Percentiles rank a stretch among this genome's conserved stretches.
phyloP scores from a whole-genome alignment of 2,797 vertebrate genomes.

The Champsocephalus esox region DNA sequence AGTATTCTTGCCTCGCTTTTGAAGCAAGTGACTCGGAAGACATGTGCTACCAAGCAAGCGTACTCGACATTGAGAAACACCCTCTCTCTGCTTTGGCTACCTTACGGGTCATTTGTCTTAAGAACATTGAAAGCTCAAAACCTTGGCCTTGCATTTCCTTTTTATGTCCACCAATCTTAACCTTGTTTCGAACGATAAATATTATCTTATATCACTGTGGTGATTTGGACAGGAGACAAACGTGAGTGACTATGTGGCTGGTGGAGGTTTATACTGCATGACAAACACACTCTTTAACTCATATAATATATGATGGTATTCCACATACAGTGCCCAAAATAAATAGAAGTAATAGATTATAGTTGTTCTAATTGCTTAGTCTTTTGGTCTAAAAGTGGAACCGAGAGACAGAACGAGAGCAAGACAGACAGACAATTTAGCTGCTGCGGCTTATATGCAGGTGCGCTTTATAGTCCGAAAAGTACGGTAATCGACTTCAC shows the following conservation, averaged over 20 bases:
- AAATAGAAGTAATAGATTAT: background rate
- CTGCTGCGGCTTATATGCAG: too few species aligned
- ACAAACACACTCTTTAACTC: background rate
- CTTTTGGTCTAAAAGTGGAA: background rate
- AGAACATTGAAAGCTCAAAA: conserved; percentile 16
- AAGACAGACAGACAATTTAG: too few species aligned
- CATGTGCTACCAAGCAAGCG: too few species aligned
- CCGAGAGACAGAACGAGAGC: too few species aligned
- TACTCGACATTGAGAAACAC: background rate
- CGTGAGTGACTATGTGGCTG: background rate
- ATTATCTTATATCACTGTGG: background rate
- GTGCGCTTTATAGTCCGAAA: too few species aligned
- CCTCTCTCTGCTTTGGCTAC: conserved; percentile 11
- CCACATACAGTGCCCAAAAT: background rate
- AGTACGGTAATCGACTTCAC: conserved; percentile 18
- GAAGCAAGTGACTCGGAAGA: too few species aligned
- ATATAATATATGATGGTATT: background rate
- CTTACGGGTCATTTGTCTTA: conserved; percentile 34
- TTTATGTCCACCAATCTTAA: background rate
- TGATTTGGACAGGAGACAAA: background rate
- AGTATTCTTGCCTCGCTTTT: too few species aligned
- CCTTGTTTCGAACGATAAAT: background rate
- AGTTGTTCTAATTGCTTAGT: background rate
- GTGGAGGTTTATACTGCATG: background rate
- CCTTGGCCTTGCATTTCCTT: background rate